Base-by-base conservation (phyloP, 2,797 vertebrate species). In the Propithecus deckenii region DNA sequence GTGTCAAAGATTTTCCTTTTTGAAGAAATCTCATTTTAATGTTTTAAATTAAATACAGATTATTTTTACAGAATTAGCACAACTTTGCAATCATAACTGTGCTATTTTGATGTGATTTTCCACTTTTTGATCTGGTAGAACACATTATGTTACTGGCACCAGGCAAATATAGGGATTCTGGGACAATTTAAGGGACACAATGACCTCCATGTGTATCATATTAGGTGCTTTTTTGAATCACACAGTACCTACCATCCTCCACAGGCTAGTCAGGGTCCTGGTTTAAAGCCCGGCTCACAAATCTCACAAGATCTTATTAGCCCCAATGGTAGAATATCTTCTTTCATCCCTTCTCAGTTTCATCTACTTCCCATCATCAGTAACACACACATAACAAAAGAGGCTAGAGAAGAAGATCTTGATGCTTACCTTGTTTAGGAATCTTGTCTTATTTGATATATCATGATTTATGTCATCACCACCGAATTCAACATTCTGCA, bases 11-110 rank as follows among this genome's bases (percentile, higher is more conserved):
- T 48, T 65, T 79, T 61, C 18, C 38, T 91, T 89, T 94, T 87
- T 67, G 22, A 86, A 71, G 30, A 91, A 81, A 91, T 28, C 11
- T 93, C 61, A 93, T 89, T 90, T 79, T 83, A 87, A 78, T 81
- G 2, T 89, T 96, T 96, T 91, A 67, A 95, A 67, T 65, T 65
- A 96, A 92, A 90, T 46, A 43, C 23, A 71, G 48, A 67, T 63
- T 28, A 35, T 74, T 86, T 79, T 84, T 86, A 13, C 43, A 32
- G 28, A 92, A 86, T n/a, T 65, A 91, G 14, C 46, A 67, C 43
- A 72, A 52, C 25, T 91, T 76, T 91, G 52, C 91, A 85, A 63
- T 93, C 78, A 72, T 78, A 43, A 30, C 13, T 75, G 61, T 86
- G 11, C 10, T 95, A 74, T 7, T 94, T 78, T 43, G 20, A 89